Evolutionary conservation across 2,113 vertebrate species (phyloP), one percentile per base, ranked within the genome.

Genomic region (Cebus imitator): DNA sequence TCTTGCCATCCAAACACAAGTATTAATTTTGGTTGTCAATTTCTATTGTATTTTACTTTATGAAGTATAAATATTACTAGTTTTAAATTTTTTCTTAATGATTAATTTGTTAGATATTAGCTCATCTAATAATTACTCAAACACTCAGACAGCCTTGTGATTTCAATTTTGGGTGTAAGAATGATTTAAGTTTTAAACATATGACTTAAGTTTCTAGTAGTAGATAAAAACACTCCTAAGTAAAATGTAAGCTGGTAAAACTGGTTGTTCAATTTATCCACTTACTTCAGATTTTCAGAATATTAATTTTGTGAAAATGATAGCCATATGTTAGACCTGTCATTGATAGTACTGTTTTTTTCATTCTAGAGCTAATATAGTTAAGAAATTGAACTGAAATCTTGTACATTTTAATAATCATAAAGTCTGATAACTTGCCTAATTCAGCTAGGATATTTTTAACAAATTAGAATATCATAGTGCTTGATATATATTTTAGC

Each of bases 371-470:
- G 48, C 7, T 66, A 12, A 79, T 75, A 52, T 75, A 83, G 6
- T 94, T 95, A 78, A 88, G 43, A 80, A 87, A 76, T 18, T 78
- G 35, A 82, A 73, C 84, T 83, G 32, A 87, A 87, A 70, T 85
- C 57, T 43, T 92, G 81, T 11, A 3, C 90, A 7, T 93, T 92
- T 1, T 43, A 90, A n/a, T 95, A 87, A 78, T 2, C 88, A 3
- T 95, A 78, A 90, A 37, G 4, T 85, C 32, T 82, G 23, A 78
- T 87, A n/a, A 87, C 37, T 86, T 84, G 37, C 27, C 90, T 94
- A 93, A 97, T 94, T 92, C 30, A 88, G 11, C 50, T 72, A 94
- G 18, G 37, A 57, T 95, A 95, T 73, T 96, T 16, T 73, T 94
- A 82, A 91, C 45, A 95, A 96, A 40, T 94, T 89, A 89, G 45